Base-by-base conservation (phyloP, 1,140 invertebrate genomes). In the Chionoecetes opilio region DNA sequence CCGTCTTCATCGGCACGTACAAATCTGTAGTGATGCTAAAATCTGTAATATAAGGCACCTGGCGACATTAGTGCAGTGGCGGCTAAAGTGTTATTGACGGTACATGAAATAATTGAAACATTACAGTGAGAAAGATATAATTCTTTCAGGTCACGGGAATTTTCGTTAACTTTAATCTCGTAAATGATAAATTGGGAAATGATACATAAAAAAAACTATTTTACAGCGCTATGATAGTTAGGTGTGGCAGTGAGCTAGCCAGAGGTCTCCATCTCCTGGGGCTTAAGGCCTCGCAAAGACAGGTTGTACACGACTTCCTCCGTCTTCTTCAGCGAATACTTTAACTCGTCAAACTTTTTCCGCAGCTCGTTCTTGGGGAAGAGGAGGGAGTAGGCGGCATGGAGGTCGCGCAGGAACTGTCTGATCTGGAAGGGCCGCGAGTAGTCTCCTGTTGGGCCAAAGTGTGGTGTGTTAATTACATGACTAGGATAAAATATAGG, bases 231-330 rank as follows among this genome's bases (percentile, higher is more conserved):
- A 75, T 75, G 5, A 53, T 29, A 91, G 38, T 31, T 31, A 93
- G 82, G 0, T 9, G 9, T 82, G 32, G 5, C 17, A 21, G n/a
- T 0, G 21, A 46, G 9, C 37, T 96, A 94, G 29, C 95, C 95
- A 32, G 95, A 95, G n/a, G 94, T 95, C 82, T 95, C 94, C 41
- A 32, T 92, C 29, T 95, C 94, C n/a, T 96, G 96, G 9, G 97
- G 97, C 96, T 98, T 97, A 17, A 99, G 97, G 0, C 98, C 98
- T 91, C 99, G 97, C 96, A 99, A 99, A 95, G 98, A 98, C 5
- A 99, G 97, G 97, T 99, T 99, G 96, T 99, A 99, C 11, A 99
- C 99, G 2, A 99, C 98, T 97, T 99, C 99, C 97, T 99, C 99
- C 38, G 99, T 98, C 97, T 99, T 99, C 97, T 99, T 99, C 3